phyloP scores from a whole-genome alignment of 2,113 vertebrate genomes.

The Otolemur garnettii region DNA sequence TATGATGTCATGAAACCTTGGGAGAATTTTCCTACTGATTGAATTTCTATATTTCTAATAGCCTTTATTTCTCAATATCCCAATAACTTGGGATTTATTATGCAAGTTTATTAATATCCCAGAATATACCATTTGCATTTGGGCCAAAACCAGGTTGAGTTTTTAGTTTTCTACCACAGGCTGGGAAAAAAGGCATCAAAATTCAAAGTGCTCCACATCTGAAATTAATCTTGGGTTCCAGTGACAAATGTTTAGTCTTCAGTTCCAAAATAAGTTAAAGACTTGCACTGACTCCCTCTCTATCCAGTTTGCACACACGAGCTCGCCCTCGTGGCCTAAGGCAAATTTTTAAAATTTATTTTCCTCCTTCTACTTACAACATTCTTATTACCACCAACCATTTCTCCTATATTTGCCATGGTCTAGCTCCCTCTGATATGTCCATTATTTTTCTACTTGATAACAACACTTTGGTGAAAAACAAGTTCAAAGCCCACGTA shows the following conservation, averaged over 20 bases:
- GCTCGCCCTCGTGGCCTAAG: neutral
- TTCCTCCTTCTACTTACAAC: neutral
- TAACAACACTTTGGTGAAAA: conserved; percentile 2
- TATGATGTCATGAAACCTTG: neutral
- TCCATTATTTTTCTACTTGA: neutral
- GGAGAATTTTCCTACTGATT: neutral
- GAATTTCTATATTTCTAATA: neutral
- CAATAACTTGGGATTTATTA: neutral
- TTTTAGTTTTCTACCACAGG: conserved; percentile 10
- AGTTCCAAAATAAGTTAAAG: neutral
- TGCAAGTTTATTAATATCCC: neutral
- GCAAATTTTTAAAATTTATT: neutral
- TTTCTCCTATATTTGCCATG: neutral
- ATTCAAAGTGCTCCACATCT: neutral
- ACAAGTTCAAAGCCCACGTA: neutral
- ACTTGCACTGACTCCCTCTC: neutral
- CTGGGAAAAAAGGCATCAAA: neutral
- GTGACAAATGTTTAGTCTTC: neutral
- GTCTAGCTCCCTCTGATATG: neutral
- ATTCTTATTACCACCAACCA: neutral
- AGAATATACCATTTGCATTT: neutral
- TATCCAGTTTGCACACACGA: neutral
- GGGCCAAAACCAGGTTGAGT: neutral
- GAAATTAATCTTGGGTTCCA: neutral
- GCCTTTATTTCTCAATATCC: neutral